phyloP scores from a whole-genome alignment of 2,888 invertebrate species.

The Cantharis nigra region DNA sequence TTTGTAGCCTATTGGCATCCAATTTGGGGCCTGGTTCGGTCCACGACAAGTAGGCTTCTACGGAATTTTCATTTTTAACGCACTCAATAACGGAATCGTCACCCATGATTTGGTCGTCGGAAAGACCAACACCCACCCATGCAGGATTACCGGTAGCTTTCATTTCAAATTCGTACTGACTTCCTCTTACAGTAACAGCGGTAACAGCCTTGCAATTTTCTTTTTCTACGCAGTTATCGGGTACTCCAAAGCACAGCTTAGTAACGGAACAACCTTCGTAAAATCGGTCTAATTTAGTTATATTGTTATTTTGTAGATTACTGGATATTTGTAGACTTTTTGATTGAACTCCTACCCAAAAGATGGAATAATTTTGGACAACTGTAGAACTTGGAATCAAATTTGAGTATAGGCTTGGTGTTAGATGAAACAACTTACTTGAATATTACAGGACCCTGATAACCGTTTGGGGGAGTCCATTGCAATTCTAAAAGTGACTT shows the following conservation, averaged over 20 bases:
- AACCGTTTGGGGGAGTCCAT: slow-evolving; percentile 78
- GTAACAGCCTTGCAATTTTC: slow-evolving; percentile 69
- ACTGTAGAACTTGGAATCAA: slow-evolving; percentile 70
- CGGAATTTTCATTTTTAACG: slow-evolving; percentile 64
- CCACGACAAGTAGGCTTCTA: slow-evolving; percentile 70
- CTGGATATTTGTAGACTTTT: slow-evolving; percentile 69
- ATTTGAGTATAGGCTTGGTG: background rate
- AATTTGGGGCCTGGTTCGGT: slow-evolving; percentile 61
- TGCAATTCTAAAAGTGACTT: slow-evolving; percentile 70
- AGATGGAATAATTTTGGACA: slow-evolving; percentile 74
- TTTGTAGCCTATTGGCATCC: slow-evolving; percentile 44
- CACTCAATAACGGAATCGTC: slow-evolving; percentile 85
- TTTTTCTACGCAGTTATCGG: slow-evolving; percentile 67
- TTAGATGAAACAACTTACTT: slow-evolving; percentile 64
- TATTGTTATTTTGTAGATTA: slow-evolving; percentile 46
- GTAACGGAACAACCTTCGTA: slow-evolving; percentile 71
- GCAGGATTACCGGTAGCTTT: slow-evolving; percentile 56
- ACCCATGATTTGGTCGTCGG: slow-evolving; percentile 80
- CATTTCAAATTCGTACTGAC: slow-evolving; percentile 68
- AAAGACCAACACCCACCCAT: slow-evolving; percentile 79
- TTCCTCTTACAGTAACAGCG: slow-evolving; percentile 63
- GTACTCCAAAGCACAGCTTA: slow-evolving; percentile 81
- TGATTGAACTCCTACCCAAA: slow-evolving; percentile 80
- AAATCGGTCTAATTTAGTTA: slow-evolving; percentile 60
- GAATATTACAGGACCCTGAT: slow-evolving; percentile 76